These are phyloP conservation scores for Archivesica marissinica DNA, from an alignment of 1,140 invertebrate species.

Conservation along the genomic window DNA sequence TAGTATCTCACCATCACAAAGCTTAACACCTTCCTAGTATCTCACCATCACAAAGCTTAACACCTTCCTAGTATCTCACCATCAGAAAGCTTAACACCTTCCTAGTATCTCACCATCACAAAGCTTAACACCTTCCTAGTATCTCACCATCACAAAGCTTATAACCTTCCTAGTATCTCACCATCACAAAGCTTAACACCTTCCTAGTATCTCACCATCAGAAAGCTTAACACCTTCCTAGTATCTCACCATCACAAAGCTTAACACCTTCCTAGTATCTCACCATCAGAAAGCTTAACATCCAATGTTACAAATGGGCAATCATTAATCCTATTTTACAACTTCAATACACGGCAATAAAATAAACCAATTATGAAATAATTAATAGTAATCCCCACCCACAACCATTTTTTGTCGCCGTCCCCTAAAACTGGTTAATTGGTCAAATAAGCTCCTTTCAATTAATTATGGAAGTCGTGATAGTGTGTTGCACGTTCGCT, in stretches of 20 bases:
- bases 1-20: too few species aligned
- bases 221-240: neutral
- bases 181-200: too few species aligned
- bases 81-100: too few species aligned
- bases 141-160: neutral
- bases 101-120: too few species aligned
- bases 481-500: too few species aligned
- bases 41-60: too few species aligned
- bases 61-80: too few species aligned
- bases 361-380: neutral
- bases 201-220: neutral
- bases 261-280: neutral
- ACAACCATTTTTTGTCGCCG: neutral
- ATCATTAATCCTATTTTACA: constrained; percentile 16
- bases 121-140: neutral
- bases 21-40: too few species aligned
- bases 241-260: neutral
- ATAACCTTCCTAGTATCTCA: neutral
- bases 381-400: neutral
- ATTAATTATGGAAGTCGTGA: too few species aligned
- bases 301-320: neutral
- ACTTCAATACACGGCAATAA: neutral
- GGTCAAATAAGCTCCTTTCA: neutral
- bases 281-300: neutral
- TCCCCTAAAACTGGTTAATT: neutral